Conservation (phyloP, 2,797 vertebrate genomes). For the Caiman crocodilus region DNA sequence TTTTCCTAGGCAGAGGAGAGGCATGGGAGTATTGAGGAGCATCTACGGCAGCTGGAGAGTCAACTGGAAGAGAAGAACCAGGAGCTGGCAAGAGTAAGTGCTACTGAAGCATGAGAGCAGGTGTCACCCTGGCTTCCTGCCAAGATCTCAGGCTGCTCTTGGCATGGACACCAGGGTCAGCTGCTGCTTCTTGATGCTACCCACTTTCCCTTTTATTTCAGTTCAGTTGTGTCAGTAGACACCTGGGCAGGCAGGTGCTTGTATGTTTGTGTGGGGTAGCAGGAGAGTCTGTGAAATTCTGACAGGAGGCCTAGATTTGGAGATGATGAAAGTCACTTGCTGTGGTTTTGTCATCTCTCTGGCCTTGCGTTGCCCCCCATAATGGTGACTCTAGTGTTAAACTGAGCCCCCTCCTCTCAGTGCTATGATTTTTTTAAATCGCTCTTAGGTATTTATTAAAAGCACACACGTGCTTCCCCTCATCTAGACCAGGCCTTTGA, state of each 20-base stretch:
- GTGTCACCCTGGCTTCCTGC: neutral
- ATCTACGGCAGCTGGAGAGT: conserved; percentile 92
- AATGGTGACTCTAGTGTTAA: neutral
- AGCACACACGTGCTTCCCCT: neutral
- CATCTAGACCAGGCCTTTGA: neutral
- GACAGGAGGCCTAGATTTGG: no score
- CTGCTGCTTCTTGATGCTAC: conserved; percentile 17
- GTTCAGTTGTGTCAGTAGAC: no score
- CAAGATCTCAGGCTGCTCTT: neutral
- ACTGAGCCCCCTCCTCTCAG: neutral
- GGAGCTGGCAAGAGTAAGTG: conserved; percentile 91
- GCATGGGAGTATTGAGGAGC: conserved; percentile 93
- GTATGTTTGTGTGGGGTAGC: no score
- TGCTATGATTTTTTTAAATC: neutral
- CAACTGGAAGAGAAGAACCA: conserved; percentile 98
- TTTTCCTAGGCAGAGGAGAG: conserved; percentile 91
- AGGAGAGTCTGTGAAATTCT: no score
- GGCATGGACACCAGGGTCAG: neutral
- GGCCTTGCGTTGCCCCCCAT: neutral
- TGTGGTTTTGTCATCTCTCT: neutral
- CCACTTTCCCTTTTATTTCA: neutral
- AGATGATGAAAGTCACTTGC: neutral
- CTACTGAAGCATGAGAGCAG: accelerated
- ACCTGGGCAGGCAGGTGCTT: neutral
- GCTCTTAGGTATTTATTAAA: neutral